Conservation (phyloP, 2,888 invertebrate species). For the Orthosia gracilis region DNA sequence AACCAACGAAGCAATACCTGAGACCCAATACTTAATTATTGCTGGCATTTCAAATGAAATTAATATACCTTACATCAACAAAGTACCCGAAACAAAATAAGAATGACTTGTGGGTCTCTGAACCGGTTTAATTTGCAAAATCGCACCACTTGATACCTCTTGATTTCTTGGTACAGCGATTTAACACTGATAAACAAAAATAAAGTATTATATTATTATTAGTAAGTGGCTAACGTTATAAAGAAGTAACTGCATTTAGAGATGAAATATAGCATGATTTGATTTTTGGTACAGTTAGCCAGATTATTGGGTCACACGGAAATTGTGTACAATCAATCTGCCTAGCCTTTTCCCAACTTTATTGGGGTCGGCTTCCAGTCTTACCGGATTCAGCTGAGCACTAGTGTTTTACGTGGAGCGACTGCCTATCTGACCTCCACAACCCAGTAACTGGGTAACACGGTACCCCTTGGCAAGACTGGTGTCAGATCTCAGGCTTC, state of each 20-base stretch:
- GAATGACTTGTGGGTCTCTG: slow-evolving; percentile 36
- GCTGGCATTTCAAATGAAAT: background rate
- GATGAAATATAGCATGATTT: background rate
- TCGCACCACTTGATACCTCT: slow-evolving; percentile 3
- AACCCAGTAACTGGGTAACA: too few species aligned
- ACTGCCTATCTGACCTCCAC: too few species aligned
- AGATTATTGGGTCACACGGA: background rate
- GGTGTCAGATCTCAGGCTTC: too few species aligned
- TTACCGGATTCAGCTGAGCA: too few species aligned
- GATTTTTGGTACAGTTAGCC: background rate
- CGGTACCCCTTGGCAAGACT: too few species aligned
- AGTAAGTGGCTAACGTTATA: background rate
- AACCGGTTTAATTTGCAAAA: slow-evolving; percentile 43
- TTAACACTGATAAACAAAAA: slow-evolving; percentile 1
- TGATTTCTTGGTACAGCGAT: background rate
- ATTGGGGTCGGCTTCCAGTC: too few species aligned
- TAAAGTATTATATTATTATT: background rate
- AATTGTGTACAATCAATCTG: too few species aligned
- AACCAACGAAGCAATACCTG: background rate
- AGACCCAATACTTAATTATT: background rate
- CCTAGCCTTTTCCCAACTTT: too few species aligned
- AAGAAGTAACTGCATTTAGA: background rate
- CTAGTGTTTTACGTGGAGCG: too few species aligned
- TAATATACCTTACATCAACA: background rate
- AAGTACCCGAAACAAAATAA: slow-evolving; percentile 22